phyloP scores from a whole-genome alignment of 53 echinoderm and acorn worm genomes.

The Temnopleurus reevesii region DNA sequence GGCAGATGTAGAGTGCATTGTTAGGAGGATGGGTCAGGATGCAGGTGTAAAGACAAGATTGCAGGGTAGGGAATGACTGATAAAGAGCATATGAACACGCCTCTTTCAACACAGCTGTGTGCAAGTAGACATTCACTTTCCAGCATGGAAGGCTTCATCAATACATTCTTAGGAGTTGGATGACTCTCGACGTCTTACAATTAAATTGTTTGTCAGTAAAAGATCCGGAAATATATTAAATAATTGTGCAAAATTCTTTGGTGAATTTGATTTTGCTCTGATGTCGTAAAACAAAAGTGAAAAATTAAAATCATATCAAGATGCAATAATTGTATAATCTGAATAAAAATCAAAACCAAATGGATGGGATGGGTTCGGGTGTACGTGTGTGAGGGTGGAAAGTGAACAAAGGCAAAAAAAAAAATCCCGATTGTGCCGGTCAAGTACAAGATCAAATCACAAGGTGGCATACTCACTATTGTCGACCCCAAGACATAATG shows the following conservation, averaged over 20 bases:
- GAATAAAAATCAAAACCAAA: background rate
- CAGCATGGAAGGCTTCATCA: background rate
- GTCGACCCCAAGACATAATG: conserved; percentile 86
- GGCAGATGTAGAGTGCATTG: background rate
- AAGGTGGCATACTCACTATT: conserved; percentile 92
- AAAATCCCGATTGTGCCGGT: conserved; percentile 72
- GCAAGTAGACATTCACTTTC: conserved; percentile 61
- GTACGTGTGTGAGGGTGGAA: background rate
- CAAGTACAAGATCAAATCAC: conserved; percentile 92
- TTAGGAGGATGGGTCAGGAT: background rate
- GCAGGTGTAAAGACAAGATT: conserved; percentile 10
- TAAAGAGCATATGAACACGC: background rate
- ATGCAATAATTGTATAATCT: background rate
- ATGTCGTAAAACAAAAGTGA: background rate
- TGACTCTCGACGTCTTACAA: background rate
- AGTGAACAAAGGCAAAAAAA: conserved; percentile 26
- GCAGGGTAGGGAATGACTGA: background rate
- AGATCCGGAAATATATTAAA: background rate
- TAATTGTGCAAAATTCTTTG: background rate
- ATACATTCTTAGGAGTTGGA: background rate
- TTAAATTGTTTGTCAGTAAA: background rate
- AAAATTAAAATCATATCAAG: background rate
- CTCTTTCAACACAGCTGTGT: conserved; percentile 52
- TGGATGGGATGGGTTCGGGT: conserved; percentile 4
- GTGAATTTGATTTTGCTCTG: background rate